Base-by-base conservation (phyloP, 2,113 vertebrate species). In the Corvus hawaiiensis region DNA sequence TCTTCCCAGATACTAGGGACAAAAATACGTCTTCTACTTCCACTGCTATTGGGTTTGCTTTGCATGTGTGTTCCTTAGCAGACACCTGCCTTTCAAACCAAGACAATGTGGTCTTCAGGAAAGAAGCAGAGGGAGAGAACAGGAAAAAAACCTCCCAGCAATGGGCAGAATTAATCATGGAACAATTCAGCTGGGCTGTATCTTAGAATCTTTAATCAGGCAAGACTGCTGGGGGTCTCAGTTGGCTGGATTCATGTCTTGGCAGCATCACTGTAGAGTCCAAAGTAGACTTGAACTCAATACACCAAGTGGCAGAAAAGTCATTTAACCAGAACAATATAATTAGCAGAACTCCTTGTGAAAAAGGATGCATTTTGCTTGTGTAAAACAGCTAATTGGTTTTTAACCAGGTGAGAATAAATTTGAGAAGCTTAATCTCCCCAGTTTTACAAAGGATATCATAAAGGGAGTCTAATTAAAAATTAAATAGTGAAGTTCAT, bases 341-440 rank as follows among this genome's bases (percentile, higher is more conserved):
- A 92, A 96, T 96, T 95, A 92, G 90, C 76, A 82, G 69, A 72
- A 95, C 84, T 68, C 54, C 58, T 49, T 33, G 41, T 39, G 92
- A 89, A 94, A 87, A 94, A 82, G 54, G 58, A 68, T 58, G 27
- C 56, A 49, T 86, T 90, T 90, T 79, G 35, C 90, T 94, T 77
- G 56, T 84, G n/a, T 74, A 3, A 74, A 84, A 83, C 51, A 84
- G 69, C 58, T 93, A 94, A 96, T 93, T 93, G 83, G 49, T 61
- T 93, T 92, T 73, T 90, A 95, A 92, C 73, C 86, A 95, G 80
- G 79, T 90, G 96, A 96, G 88, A 95, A 89, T 90, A 92, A 84
- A 54, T 49, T 39, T 72, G 62, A 84, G 89, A 66, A 93, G 55
- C 63, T 56, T 92, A 94, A 94, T 91, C 75, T 95, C 67, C 71